These are phyloP conservation scores for Heliconius hortense DNA, from an alignment of 2,888 invertebrate species.

Conservation along the genomic window DNA sequence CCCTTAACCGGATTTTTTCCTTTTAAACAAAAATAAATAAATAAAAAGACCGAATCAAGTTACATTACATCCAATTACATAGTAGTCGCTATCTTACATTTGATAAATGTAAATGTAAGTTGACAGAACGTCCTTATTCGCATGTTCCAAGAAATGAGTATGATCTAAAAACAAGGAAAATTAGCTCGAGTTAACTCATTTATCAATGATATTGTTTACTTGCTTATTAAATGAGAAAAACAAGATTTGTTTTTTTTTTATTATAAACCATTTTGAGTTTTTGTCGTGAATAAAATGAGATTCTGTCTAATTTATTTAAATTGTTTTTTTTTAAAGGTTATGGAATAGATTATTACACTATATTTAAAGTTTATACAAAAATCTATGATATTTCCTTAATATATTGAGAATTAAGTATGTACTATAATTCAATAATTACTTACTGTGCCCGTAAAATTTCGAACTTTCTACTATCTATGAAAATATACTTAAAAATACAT, in stretches of 20 bases:
- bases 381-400: neutral
- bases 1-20: neutral
- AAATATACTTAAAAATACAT: neutral
- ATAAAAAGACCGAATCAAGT: neutral
- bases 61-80: slow-evolving; percentile 2
- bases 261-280: neutral
- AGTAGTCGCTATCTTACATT: slow-evolving; percentile 3
- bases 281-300: neutral
- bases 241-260: neutral
- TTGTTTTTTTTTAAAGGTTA: neutral
- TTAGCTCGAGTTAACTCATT: neutral
- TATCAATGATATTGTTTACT: slow-evolving; percentile 11
- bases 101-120: slow-evolving; percentile 1
- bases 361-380: too few species aligned
- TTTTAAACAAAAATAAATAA: neutral
- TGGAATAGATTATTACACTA: neutral
- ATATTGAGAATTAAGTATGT: too few species aligned
- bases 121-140: slow-evolving; percentile 9
- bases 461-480: too few species aligned
- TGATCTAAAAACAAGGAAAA: slow-evolving; percentile 24
- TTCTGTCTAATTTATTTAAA: neutral
- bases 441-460: too few species aligned
- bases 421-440: too few species aligned
- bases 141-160: slow-evolving; percentile 18
- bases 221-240: neutral